Conservation (phyloP, 2,888 invertebrate species). For the Pyrgus malvae region DNA sequence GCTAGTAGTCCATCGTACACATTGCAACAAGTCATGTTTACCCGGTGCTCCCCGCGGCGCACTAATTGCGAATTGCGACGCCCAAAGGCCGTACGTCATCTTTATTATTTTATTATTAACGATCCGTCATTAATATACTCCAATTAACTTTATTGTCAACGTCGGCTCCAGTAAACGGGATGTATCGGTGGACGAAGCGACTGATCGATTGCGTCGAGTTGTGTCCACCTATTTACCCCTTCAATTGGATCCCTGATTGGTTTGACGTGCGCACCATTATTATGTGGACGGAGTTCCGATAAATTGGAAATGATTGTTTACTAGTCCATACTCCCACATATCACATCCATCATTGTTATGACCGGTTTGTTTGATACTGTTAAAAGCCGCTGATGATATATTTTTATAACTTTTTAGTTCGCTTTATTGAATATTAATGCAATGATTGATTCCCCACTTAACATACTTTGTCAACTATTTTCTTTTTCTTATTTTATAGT, state of each 20-base stretch:
- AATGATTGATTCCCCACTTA: too few relatives aligned
- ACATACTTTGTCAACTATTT: too few relatives aligned
- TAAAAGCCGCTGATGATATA: not conserved
- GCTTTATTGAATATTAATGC: too few relatives aligned
- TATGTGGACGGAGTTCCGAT: constrained; percentile 59
- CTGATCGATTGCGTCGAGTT: constrained; percentile 74
- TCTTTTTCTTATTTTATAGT: too few relatives aligned
- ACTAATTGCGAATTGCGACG: constrained; percentile 61
- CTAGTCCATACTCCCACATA: constrained; percentile 39
- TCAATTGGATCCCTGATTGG: constrained; percentile 79
- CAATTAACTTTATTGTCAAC: constrained; percentile 77
- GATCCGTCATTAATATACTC: constrained; percentile 69
- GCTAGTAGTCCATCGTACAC: not conserved
- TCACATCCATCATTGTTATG: constrained; percentile 1
- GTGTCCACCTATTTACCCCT: constrained; percentile 78
- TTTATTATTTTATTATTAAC: constrained; percentile 75
- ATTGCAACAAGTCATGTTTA: not conserved
- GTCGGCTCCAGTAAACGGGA: constrained; percentile 71
- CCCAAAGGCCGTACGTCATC: constrained; percentile 58
- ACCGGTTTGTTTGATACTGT: not conserved
- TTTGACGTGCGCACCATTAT: constrained; percentile 73
- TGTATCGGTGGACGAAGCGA: constrained; percentile 55
- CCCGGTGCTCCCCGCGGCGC: constrained; percentile 40
- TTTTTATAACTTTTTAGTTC: too few relatives aligned
- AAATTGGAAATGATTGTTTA: constrained; percentile 73